Conservation (phyloP, 2,797 vertebrate genomes). For the Yasuhikotakia modesta region DNA sequence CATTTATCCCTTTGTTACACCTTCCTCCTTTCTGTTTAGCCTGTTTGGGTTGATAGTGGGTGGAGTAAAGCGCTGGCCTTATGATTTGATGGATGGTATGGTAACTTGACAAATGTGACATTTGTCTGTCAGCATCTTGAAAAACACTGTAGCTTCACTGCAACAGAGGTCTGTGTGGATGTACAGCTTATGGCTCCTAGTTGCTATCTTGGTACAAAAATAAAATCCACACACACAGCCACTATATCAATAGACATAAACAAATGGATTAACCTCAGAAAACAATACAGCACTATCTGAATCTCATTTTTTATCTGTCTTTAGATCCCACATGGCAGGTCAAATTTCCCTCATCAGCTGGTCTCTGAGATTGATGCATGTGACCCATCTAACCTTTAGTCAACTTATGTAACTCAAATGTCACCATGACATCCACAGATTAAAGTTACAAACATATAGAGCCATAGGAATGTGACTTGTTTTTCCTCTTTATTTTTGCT, state of each 20-base stretch:
- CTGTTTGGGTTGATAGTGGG: constrained; percentile 77
- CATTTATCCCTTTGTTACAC: background rate
- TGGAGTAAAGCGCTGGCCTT: constrained; percentile 79
- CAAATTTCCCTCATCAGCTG: constrained; percentile 78
- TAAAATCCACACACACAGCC: background rate
- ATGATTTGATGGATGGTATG: constrained; percentile 76
- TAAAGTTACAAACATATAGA: background rate
- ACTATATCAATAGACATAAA: background rate
- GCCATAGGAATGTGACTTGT: background rate
- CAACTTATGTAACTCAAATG: constrained; percentile 47
- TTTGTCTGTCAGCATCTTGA: constrained; percentile 82
- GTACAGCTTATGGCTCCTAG: constrained; percentile 73
- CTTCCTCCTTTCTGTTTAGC: constrained; percentile 61
- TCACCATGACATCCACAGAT: background rate
- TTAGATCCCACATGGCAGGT: constrained; percentile 85
- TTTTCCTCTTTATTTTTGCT: background rate
- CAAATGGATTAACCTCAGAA: background rate
- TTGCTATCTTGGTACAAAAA: constrained; percentile 83
- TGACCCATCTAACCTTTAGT: constrained; percentile 65
- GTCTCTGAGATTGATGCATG: constrained; percentile 82
- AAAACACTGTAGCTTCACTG: constrained; percentile 76
- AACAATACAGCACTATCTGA: background rate
- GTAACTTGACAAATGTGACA: constrained; percentile 79
- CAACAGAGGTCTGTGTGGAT: constrained; percentile 73
- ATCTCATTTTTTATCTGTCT: constrained; percentile 29